Evolutionary conservation across 2,888 invertebrate species (phyloP).

Genomic region (Coleophora flavipennella): DNA sequence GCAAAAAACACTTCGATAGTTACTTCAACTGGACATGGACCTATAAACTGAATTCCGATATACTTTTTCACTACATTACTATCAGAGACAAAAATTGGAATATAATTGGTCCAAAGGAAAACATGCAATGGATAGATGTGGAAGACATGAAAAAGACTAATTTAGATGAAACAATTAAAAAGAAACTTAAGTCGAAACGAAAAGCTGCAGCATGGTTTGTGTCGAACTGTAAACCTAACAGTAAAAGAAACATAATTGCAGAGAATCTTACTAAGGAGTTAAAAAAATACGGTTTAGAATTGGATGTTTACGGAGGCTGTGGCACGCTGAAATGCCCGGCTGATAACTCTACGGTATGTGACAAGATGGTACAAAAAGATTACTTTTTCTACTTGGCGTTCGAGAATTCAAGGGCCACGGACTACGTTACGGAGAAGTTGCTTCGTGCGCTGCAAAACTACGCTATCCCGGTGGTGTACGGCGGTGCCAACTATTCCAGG

Average conservation of each 20-base stretch:
- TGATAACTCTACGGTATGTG: constrained; percentile 18
- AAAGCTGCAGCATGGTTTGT: constrained; percentile 35
- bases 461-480: constrained; percentile 76
- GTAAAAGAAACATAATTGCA: constrained; percentile 20
- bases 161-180: constrained; percentile 10
- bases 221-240: constrained; percentile 28
- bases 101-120: constrained; percentile 36
- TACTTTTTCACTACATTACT: constrained; percentile 43
- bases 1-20: constrained; percentile 27
- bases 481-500: constrained; percentile 72
- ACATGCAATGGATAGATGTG: constrained; percentile 41
- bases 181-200: constrained; percentile 23
- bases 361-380: constrained; percentile 23
- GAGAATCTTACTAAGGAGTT: constrained; percentile 19
- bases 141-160: constrained; percentile 29
- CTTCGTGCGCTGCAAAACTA: constrained; percentile 56
- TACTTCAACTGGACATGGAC: constrained; percentile 62
- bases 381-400: constrained; percentile 45
- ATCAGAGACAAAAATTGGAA: constrained; percentile 32
- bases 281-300: constrained; percentile 18
- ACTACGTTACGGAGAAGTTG: constrained; percentile 44
- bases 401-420: constrained; percentile 35
- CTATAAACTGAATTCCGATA: constrained; percentile 41
- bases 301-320: constrained; percentile 37
- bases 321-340: constrained; percentile 25